Base-by-base conservation (phyloP, 2,888 invertebrate genomes). In the Stenurella melanura region DNA sequence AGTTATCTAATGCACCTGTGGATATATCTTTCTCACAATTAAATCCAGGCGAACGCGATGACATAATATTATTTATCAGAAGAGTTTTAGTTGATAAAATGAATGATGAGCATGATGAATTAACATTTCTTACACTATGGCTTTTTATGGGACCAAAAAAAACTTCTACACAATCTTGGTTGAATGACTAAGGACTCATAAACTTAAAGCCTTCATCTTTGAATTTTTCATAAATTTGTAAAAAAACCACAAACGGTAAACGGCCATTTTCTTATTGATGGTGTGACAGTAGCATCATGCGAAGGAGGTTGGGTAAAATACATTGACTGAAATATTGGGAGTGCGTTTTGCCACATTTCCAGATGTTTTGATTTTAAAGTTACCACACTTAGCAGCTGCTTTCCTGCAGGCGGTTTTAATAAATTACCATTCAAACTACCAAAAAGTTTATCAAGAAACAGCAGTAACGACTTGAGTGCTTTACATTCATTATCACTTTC, bases 371-470 rank as follows among this genome's bases (percentile, higher is more conserved):
- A 68, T 54, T 54, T 54, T 54, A 4, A 17, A 15, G 54, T 54
- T 17, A 54, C 54, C 11, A 54, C 63, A 63, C 26, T 17, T 30
- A 5, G 5, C 17, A 63, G n/a, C 26, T 19, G 0, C 30, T 63
- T 63, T n/a, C 67, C 54, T 18, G 19, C 17, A 67, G 50, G 68
- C n/a, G 19, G 18, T 21, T 54, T 38, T 21, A 56, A 18, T 68
- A 26, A 21, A 56, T 7, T 21, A 2, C 26, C 68, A 68, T 68
- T 68, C 9, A 68, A 21, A 12, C 54, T 61, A 61, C 30, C 61
- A 61, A 61, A 61, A 4, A 61, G 30, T 26, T 61, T 15, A 15
- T 61, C 61, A 21, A 61, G 5, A 63, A 80, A 79, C 10, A 71
- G 11, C 9, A 80, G 21, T 26, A 6, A 2, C 6, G 26, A 26